phyloP scores from a whole-genome alignment of 2,113 vertebrate species.

The Rafetus swinhoei region DNA sequence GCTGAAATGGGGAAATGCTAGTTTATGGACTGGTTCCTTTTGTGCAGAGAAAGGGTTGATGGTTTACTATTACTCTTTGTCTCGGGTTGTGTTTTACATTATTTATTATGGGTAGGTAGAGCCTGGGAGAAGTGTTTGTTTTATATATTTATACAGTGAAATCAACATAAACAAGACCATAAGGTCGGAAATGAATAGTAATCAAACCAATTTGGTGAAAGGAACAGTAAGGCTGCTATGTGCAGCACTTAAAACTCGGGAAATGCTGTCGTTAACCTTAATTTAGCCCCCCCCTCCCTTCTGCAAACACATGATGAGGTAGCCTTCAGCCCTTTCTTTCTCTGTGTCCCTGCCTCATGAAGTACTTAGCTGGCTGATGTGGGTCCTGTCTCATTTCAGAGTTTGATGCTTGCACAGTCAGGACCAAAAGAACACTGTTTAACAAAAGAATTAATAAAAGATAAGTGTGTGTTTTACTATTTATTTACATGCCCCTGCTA shows the following conservation, averaged over 20 bases:
- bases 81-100: background rate
- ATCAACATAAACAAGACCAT: background rate
- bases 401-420: background rate
- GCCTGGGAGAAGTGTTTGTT: background rate
- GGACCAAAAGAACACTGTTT: background rate
- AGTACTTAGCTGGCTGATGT: background rate
- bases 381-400: background rate
- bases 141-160: background rate
- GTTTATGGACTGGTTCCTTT: background rate
- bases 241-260: constrained; percentile 49
- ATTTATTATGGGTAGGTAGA: background rate
- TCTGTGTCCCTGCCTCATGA: background rate
- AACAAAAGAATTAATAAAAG: constrained; percentile 28
- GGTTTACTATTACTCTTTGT: background rate
- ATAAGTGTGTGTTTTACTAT: background rate
- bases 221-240: constrained; percentile 22
- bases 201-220: constrained; percentile 40
- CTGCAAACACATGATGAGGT: constrained; percentile 17
- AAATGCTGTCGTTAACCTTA: constrained; percentile 39
- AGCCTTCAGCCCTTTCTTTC: background rate
- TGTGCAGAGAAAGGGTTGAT: background rate
- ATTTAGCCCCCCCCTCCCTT: background rate
- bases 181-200: constrained; percentile 13
- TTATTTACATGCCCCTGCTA: no score
- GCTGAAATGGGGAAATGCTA: background rate